A percentile compares a stretch with the other conserved stretches of the same genome.
phyloP scores from a whole-genome alignment of 1,140 invertebrate genomes.

The Drosophila paulistorum region DNA sequence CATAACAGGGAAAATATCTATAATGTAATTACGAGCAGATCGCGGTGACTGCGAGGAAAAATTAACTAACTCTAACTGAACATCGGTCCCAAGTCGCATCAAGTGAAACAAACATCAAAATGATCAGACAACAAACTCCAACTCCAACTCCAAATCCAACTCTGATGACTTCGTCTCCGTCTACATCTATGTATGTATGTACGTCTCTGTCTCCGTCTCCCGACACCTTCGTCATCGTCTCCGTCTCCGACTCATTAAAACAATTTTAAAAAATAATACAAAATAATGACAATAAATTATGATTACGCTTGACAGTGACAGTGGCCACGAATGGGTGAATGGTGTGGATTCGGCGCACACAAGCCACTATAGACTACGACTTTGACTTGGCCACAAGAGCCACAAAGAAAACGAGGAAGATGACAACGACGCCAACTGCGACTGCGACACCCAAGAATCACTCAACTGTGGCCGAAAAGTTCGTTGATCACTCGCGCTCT shows the following conservation, averaged over 20 bases:
- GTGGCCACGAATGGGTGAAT: constrained; percentile 62
- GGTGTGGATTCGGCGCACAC: constrained; percentile 31
- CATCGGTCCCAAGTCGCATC: constrained; percentile 32
- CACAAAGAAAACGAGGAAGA: constrained; percentile 33
- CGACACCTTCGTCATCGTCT: constrained; percentile 28
- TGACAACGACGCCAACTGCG: constrained; percentile 29
- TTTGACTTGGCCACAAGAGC: not conserved
- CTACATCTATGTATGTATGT: not conserved
- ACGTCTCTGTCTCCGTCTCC: not conserved
- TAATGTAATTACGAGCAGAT: constrained; percentile 76
- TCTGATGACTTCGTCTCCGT: not conserved
- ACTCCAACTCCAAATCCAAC: constrained; percentile 2
- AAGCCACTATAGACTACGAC: not conserved
- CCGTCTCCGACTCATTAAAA: constrained; percentile 72
- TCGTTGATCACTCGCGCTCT: constrained; percentile 74
- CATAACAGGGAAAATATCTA: constrained; percentile 76
- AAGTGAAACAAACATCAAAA: constrained; percentile 55
- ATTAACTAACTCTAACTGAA: constrained; percentile 48
- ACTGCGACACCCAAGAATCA: constrained; percentile 75
- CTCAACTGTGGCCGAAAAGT: constrained; percentile 77
- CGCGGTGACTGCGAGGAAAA: constrained; percentile 57
- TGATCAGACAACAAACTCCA: constrained; percentile 48
- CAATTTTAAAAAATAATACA: constrained; percentile 82
- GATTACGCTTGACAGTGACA: constrained; percentile 81
- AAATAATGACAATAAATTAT: constrained; percentile 82